Percentiles rank a stretch among this genome's conserved stretches.
Evolutionary conservation across 2,113 vertebrate species (phyloP).

Genomic region (Ploceus nigricollis): DNA sequence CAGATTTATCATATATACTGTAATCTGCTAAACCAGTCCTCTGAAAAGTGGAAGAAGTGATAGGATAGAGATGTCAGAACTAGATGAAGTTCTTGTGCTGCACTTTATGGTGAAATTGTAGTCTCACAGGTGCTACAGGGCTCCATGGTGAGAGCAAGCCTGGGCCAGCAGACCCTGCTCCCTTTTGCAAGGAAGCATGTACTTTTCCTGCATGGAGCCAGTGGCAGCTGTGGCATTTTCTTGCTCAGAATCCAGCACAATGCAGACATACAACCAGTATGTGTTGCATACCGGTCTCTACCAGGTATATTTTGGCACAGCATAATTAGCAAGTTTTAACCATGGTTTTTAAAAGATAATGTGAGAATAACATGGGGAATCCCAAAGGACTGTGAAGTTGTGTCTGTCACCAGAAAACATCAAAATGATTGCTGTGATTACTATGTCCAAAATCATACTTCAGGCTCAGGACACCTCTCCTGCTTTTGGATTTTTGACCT

Average conservation of each 20-base stretch:
- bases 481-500: constrained; percentile 50
- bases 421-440: neutral
- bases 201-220: neutral
- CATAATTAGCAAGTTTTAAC: neutral
- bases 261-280: neutral
- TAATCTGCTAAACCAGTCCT: constrained; percentile 55
- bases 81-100: constrained; percentile 1
- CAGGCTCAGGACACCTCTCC: constrained; percentile 8
- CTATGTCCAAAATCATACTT: constrained; percentile 1
- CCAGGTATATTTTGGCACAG: neutral
- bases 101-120: constrained; percentile 14
- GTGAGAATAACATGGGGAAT: constrained; percentile 7
- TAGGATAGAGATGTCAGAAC: constrained; percentile 21
- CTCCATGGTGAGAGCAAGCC: neutral
- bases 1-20: constrained; percentile 29
- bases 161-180: neutral
- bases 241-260: constrained; percentile 18
- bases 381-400: constrained; percentile 34
- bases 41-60: constrained; percentile 47
- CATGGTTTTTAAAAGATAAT: constrained; percentile 47
- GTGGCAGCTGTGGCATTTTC: neutral
- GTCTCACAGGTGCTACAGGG: neutral
- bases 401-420: constrained; percentile 19
- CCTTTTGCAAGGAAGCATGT: neutral
- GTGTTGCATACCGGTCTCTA: neutral